Conservation (phyloP, 2,888 invertebrate species). For the Euzophera pinguis region DNA sequence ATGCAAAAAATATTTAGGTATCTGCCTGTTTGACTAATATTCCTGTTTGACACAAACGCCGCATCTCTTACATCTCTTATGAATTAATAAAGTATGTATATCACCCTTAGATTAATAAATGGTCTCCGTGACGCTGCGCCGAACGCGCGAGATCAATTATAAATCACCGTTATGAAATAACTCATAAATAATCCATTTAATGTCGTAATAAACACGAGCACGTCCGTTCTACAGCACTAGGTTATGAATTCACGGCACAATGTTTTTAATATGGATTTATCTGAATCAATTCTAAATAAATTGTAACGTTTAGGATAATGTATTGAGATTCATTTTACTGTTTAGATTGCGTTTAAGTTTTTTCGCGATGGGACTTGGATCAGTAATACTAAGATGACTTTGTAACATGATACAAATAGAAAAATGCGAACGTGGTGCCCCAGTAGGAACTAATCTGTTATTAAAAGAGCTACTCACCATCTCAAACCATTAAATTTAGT, state of each 20-base stretch:
- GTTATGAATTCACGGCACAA: neutral
- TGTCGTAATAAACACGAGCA: constrained; percentile 9
- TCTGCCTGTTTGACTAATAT: neutral
- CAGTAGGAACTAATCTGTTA: too few relatives aligned
- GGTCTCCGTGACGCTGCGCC: too few relatives aligned
- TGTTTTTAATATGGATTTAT: neutral
- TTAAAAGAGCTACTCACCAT: too few relatives aligned
- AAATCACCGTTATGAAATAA: too few relatives aligned
- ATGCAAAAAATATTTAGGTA: neutral
- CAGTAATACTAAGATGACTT: too few relatives aligned
- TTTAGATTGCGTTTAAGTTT: neutral
- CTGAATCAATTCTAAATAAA: neutral
- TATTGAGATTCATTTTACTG: neutral
- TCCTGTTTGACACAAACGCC: neutral
- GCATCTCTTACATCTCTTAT: neutral
- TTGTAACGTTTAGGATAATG: neutral
- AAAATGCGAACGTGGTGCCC: too few relatives aligned
- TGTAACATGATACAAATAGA: too few relatives aligned
- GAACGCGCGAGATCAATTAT: too few relatives aligned
- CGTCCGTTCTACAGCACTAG: constrained; percentile 25
- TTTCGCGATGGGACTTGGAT: neutral
- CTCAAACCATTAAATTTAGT: too few relatives aligned
- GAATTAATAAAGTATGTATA: neutral
- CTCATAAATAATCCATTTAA: constrained; percentile 5
- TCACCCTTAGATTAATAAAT: too few relatives aligned